Conservation (phyloP, 2,888 invertebrate species). For the Drosophila merina region DNA sequence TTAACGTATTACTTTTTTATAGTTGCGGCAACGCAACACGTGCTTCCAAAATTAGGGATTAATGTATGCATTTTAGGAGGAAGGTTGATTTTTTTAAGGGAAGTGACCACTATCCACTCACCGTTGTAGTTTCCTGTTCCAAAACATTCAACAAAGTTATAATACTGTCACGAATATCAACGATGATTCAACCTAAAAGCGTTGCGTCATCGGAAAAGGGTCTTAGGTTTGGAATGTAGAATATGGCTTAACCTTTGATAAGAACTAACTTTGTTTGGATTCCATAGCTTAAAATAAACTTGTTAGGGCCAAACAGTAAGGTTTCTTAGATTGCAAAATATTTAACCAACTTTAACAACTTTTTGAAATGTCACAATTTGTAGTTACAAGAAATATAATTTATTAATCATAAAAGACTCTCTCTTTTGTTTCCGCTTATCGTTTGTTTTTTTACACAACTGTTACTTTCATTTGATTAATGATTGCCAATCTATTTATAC, state of each 20-base stretch:
- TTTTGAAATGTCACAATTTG: background rate
- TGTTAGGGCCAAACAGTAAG: no score
- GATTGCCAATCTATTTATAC: slow-evolving; percentile 29
- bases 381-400: background rate
- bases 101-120: slow-evolving; percentile 9
- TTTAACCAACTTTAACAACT: background rate
- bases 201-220: slow-evolving; percentile 15
- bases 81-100: slow-evolving; percentile 4
- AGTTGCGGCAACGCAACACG: slow-evolving; percentile 30
- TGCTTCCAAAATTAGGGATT: slow-evolving; percentile 38
- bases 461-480: slow-evolving; percentile 31
- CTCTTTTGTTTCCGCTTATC: slow-evolving; percentile 4
- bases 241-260: background rate
- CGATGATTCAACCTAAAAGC: slow-evolving; percentile 20
- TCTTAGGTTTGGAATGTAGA: background rate
- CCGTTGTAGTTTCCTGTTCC: slow-evolving; percentile 27
- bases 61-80: slow-evolving; percentile 3
- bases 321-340: no score
- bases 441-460: background rate
- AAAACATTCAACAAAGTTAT: slow-evolving; percentile 1
- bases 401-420: background rate
- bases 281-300: no score
- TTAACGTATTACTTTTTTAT: slow-evolving; percentile 25
- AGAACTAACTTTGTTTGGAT: background rate
- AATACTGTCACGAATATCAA: slow-evolving; percentile 29